phyloP scores from a whole-genome alignment of 2,797 vertebrate species.

The Onychomys leucogaster region DNA sequence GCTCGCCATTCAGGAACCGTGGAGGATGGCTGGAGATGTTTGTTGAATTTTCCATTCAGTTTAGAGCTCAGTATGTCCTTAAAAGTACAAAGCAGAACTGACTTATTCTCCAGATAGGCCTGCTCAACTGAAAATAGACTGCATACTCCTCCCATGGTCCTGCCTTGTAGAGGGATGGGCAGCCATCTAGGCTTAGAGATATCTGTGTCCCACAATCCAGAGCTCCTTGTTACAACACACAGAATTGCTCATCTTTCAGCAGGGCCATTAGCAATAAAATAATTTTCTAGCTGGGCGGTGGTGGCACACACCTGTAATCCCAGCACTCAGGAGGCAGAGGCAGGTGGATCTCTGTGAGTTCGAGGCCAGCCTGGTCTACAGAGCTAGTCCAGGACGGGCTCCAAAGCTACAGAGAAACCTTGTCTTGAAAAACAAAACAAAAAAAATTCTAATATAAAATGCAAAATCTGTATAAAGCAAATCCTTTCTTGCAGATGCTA shows the following conservation, averaged over 20 bases:
- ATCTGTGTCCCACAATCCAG: background rate
- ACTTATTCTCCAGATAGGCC: conserved; percentile 6
- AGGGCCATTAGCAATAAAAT: background rate
- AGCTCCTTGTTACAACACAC: background rate
- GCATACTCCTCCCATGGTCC: no score
- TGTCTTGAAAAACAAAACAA: no score
- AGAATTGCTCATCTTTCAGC: background rate
- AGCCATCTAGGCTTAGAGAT: background rate
- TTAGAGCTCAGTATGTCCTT: conserved; percentile 92
- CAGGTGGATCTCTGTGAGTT: no score
- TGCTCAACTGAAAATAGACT: background rate
- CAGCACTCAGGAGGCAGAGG: no score
- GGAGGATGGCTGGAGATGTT: conserved; percentile 94
- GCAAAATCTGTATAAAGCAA: background rate
- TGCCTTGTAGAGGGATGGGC: background rate
- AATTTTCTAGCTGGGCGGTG: no score
- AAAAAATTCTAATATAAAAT: background rate
- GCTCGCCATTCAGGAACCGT: conserved; percentile 92
- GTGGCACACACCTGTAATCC: no score
- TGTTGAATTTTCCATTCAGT: conserved; percentile 95
- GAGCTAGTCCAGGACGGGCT: no score
- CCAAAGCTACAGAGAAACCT: no score
- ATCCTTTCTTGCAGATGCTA: background rate
- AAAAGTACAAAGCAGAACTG: conserved; percentile 74
- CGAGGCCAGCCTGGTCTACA: no score